Evolutionary conservation across 2,797 vertebrate species (phyloP).

Genomic region (Phataginus tetradactyla): DNA sequence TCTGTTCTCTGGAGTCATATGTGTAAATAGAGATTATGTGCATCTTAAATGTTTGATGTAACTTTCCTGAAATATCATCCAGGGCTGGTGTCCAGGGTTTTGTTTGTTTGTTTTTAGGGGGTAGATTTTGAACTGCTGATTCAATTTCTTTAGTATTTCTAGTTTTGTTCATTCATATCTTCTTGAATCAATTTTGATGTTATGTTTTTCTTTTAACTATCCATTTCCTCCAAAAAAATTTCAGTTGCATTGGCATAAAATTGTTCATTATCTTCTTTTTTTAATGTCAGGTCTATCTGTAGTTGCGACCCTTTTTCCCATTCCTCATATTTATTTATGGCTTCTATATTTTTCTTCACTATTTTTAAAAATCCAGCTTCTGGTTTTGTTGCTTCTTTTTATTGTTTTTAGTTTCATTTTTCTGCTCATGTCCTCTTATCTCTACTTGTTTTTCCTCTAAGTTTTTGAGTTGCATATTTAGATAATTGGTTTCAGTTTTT

Average conservation of each 20-base stretch:
- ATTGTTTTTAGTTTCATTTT: not conserved
- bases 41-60: not conserved
- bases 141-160: not conserved
- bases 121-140: not conserved
- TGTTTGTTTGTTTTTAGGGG: not conserved
- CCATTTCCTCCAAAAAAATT: not conserved
- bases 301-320: not conserved
- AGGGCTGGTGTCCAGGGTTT: not conserved
- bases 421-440: not conserved
- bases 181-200: not conserved
- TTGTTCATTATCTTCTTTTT: not conserved
- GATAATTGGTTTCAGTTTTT: not conserved
- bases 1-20: not conserved
- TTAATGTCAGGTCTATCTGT: not conserved
- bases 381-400: not conserved
- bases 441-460: not conserved
- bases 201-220: not conserved
- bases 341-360: not conserved
- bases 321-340: not conserved
- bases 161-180: not conserved
- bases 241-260: not conserved
- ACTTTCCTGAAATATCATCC: not conserved
- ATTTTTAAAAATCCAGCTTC: not conserved
- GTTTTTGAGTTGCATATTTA: not conserved
- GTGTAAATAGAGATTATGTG: not conserved